Base-by-base conservation (phyloP, 1,140 invertebrate species). In the Drosophila ironensis region DNA sequence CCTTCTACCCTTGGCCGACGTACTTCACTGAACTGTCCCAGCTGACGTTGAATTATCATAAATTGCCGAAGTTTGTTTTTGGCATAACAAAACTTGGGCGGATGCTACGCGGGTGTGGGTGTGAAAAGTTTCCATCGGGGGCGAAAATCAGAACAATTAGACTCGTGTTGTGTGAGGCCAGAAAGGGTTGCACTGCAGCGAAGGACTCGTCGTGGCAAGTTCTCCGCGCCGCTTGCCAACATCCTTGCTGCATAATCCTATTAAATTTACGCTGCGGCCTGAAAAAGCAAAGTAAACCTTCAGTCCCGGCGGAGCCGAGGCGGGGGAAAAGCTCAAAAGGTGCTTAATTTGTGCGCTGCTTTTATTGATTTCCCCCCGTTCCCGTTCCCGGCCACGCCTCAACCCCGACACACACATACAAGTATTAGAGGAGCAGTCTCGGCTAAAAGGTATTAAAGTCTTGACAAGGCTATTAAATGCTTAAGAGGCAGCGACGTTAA, bases 391-490 rank as follows among this genome's bases (percentile, higher is more conserved):
- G n/a, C 45, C 20, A 4, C 40, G 3, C 19, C 22, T 8, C 24
- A 19, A 8, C 40, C 19, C 47, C n/a, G n/a, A n/a, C n/a, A 45
- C 37, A 60, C 40, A 44, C 38, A 53, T 38, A 42, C 57, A 72
- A 70, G 69, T 61, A 71, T 86, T 86, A 86, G 80, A 63, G 61
- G 64, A 47, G 35, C 47, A 48, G 72, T 47, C 46, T 54, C 56
- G 73, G 80, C 80, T 86, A 84, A 86, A 76, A 77, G 81, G 82
- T 64, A 87, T 88, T 88, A 87, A 87, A 88, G 78, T 78, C 84
- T 87, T 87, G 84, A 82, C 84, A 84, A 84, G 74, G 84, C 84
- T 84, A 87, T 87, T 87, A 87, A 87, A 87, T 84, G 68, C 84
- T 87, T 87, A 86, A 86, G 81, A 87, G 78, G 80, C 84, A 84